Conservation (phyloP, 2,113 vertebrate genomes). For the Xerus inauris region DNA sequence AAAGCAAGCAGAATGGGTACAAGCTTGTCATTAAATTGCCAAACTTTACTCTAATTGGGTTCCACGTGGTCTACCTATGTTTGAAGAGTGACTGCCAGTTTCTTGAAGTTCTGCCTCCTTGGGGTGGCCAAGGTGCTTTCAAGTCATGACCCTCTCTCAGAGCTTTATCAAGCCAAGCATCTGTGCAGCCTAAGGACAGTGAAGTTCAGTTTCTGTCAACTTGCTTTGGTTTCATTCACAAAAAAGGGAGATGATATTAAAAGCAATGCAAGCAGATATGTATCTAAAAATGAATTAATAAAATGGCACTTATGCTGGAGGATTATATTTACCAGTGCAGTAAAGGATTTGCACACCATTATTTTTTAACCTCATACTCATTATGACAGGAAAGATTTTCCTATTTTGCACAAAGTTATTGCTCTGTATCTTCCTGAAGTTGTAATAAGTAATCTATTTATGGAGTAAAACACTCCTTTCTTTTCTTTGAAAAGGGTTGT, state of each 20-base stretch:
- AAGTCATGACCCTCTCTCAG: not conserved
- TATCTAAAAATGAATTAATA: not conserved
- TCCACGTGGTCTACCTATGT: constrained; percentile 40
- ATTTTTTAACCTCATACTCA: not conserved
- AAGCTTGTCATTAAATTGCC: constrained; percentile 53
- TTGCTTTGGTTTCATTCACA: not conserved
- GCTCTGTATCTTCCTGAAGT: not conserved
- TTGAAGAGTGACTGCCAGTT: constrained; percentile 38
- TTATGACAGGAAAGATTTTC: not conserved
- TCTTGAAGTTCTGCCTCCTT: not conserved
- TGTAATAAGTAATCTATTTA: not conserved
- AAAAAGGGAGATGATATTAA: not conserved
- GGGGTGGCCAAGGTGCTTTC: not conserved
- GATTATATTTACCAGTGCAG: not conserved
- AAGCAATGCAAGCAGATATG: not conserved
- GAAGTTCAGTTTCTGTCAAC: not conserved
- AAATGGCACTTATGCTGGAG: not conserved
- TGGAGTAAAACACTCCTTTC: not conserved
- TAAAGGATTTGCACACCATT: not conserved
- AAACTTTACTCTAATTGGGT: constrained; percentile 45
- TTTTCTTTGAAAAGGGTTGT: not conserved
- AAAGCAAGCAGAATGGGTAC: constrained; percentile 8
- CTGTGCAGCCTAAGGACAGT: accelerated
- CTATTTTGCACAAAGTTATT: not conserved
- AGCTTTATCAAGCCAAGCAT: not conserved